A percentile compares a stretch with the other conserved stretches of the same genome.
These are phyloP conservation scores for Aphelocoma coerulescens DNA, from an alignment of 2,113 vertebrate genomes.

Conservation along the genomic window DNA sequence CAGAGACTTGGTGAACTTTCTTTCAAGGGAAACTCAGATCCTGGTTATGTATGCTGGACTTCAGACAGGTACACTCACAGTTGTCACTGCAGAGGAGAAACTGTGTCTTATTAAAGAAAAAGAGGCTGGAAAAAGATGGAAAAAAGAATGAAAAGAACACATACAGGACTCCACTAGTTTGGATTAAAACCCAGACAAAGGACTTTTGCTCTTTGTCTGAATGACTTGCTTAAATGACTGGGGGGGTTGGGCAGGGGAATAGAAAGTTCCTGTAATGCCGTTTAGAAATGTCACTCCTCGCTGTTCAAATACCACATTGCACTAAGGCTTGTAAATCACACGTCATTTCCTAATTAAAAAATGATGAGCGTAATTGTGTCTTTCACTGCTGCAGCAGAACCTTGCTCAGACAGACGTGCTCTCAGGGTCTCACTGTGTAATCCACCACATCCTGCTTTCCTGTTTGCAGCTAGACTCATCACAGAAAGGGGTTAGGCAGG, in stretches of 20 bases:
- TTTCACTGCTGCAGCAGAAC: background rate
- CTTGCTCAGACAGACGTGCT: background rate
- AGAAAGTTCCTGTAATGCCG: background rate
- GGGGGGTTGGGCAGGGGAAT: background rate
- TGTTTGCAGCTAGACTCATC: background rate
- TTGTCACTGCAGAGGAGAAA: background rate
- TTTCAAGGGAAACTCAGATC: background rate
- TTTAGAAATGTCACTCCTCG: constrained; percentile 20
- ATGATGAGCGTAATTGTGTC: background rate
- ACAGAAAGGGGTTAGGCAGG: background rate
- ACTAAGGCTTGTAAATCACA: background rate
- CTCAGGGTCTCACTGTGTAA: background rate
- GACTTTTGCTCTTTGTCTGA: background rate
- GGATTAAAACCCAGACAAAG: constrained; percentile 1
- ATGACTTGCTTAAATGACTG: background rate
- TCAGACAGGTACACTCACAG: background rate
- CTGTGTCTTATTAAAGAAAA: background rate
- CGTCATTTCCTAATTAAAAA: background rate
- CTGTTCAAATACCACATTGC: constrained; percentile 4
- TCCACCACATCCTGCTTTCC: background rate
- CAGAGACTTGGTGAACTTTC: background rate
- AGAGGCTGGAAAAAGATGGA: background rate
- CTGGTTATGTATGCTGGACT: background rate
- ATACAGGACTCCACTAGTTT: background rate
- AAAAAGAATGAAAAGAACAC: background rate